Conservation (phyloP, 2,888 invertebrate species). For the Tetragnatha montana region DNA sequence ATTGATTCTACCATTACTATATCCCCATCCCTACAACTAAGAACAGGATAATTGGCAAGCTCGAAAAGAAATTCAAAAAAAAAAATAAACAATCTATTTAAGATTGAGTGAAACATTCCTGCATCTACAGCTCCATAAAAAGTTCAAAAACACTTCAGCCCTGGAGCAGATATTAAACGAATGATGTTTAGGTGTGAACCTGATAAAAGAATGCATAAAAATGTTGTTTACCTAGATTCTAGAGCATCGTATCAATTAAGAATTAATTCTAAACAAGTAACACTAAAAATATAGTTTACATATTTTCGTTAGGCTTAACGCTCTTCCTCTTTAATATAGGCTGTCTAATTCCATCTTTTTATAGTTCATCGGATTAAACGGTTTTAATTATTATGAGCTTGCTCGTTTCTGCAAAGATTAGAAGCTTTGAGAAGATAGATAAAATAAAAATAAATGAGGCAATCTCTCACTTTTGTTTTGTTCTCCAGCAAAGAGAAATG, state of each 20-base stretch:
- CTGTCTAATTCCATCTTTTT: not conserved
- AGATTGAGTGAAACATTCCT: not conserved
- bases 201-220: not conserved
- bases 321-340: not conserved
- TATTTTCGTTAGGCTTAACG: conserved; percentile 5
- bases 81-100: no score
- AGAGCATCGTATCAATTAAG: conserved; percentile 13
- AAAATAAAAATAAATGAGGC: not conserved
- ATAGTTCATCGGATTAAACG: conserved; percentile 4
- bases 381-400: not conserved
- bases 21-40: no score
- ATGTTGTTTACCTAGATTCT: not conserved
- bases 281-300: not conserved
- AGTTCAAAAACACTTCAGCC: not conserved
- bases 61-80: no score
- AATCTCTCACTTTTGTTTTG: not conserved
- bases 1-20: no score
- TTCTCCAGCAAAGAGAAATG: not conserved
- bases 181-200: conserved; percentile 3
- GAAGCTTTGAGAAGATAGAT: not conserved
- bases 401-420: not conserved
- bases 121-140: not conserved
- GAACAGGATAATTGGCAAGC: no score
- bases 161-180: conserved; percentile 15
- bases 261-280: not conserved